Evolutionary conservation across 1,140 invertebrate species (phyloP).

Genomic region (Sitobion miscanthi): DNA sequence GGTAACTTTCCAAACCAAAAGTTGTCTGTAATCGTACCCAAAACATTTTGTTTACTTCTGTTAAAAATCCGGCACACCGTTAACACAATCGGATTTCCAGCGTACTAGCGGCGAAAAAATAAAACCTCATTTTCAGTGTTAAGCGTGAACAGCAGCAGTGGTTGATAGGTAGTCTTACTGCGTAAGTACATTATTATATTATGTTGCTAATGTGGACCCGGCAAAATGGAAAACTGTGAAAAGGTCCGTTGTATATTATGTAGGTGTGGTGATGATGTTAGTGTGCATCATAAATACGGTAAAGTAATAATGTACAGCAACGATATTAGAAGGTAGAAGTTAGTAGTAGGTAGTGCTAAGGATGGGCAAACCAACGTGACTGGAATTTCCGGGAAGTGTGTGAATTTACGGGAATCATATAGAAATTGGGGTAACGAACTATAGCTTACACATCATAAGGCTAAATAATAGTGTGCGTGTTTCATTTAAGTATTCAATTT

Average conservation of each 20-base stretch:
- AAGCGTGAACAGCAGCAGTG: background rate
- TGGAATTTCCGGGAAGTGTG: too few species aligned
- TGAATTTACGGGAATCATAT: too few species aligned
- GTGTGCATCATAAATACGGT: background rate
- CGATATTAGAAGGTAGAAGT: background rate
- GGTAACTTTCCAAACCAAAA: background rate
- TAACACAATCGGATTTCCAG: background rate
- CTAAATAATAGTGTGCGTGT: too few species aligned
- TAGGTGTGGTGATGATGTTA: background rate
- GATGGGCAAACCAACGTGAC: too few species aligned
- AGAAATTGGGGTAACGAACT: too few species aligned
- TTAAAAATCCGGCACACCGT: background rate
- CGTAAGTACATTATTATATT: background rate
- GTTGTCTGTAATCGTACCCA: background rate
- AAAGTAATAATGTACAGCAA: background rate
- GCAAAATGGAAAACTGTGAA: background rate
- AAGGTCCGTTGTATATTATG: background rate
- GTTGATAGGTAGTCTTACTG: background rate
- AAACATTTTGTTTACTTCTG: constrained; percentile 17
- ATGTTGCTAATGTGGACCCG: background rate
- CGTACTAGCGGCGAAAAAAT: background rate
- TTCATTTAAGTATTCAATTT: too few species aligned
- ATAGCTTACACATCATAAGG: too few species aligned
- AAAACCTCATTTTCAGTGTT: background rate
- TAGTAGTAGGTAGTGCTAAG: background rate